Base-by-base conservation (phyloP, 2,888 invertebrate genomes). In the Leptura quadrifasciata region DNA sequence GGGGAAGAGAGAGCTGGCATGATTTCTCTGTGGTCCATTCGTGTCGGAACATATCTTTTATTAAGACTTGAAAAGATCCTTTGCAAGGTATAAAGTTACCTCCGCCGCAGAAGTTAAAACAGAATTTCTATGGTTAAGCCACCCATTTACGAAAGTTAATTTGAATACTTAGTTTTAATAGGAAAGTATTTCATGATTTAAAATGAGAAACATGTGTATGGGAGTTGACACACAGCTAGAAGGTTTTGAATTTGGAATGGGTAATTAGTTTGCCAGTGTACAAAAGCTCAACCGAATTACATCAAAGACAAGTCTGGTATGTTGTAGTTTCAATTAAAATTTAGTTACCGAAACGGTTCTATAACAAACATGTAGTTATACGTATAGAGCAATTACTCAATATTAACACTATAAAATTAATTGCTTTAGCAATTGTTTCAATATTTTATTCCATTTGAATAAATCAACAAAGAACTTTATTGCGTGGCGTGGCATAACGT, bases 241-340 rank as follows among this genome's bases (percentile, higher is more conserved):
- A 55, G 78, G 76, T 78, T 75, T 76, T 72, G 72, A 67, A 75
- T 74, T 73, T 69, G 71, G 80, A 81, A 78, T 78, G 76, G 75
- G 80, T 83, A 85, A 85, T 86, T 86, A 85, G 84, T 85, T 83
- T 81, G 82, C 79, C 77, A 77, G 80, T 80, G 76, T 81, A 84
- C 79, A 84, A 84, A 83, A 81, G 84, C 84, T 78, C 75, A 81
- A 79, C 83, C 80, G 82, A 85, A 85, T 86, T 85, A 84, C 85
- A 85, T 86, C 85, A 85, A 86, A 85, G 85, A 81, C 80, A 83
- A 84, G 83, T 82, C 80, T 80, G 83, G 82, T 83, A 85, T 85
- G 83, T 83, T 84, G 85, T 82, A 84, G 86, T 85, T 86, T 84
- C 86, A 86, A 86, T 86, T 86, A 86, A 86, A 86, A 86, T 85